Percentiles rank a stretch among this genome's conserved stretches.
Evolutionary conservation across 2,888 invertebrate genomes (phyloP).

Genomic region (Sinelater perroti): DNA sequence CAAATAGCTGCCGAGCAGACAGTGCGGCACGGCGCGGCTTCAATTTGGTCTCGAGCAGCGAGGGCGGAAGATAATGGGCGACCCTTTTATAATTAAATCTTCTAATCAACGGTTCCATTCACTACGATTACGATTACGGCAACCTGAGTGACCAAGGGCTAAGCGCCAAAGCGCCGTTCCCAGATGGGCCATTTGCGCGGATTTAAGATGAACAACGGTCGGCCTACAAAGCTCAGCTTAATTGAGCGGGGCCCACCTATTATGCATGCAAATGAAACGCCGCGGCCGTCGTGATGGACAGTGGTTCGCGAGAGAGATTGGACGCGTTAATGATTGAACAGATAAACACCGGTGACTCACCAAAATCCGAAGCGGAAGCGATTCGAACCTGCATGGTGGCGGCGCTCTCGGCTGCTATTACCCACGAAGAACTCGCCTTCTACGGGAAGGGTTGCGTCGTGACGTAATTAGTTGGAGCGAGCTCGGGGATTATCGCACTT

Average conservation of each 20-base stretch:
- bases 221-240: constrained; percentile 54
- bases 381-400: constrained; percentile 36
- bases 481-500: constrained; percentile 56
- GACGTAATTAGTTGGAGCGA: constrained; percentile 56
- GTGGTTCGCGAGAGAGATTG: constrained; percentile 39
- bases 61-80: constrained; percentile 35
- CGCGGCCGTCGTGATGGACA: constrained; percentile 55
- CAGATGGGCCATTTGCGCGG: constrained; percentile 60
- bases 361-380: too few relatives aligned
- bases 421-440: constrained; percentile 22
- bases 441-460: constrained; percentile 47
- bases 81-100: constrained; percentile 59
- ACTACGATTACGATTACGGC: constrained; percentile 50
- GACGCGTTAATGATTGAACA: constrained; percentile 47
- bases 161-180: constrained; percentile 51
- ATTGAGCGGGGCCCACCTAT: constrained; percentile 58
- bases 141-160: constrained; percentile 51
- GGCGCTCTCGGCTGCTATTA: too few relatives aligned
- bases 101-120: constrained; percentile 61
- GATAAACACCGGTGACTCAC: constrained; percentile 47
- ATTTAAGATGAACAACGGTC: constrained; percentile 59
- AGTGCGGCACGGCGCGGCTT: constrained; percentile 13
- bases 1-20: constrained; percentile 24
- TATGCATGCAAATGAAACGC: constrained; percentile 60
- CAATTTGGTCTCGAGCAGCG: constrained; percentile 18